These are phyloP conservation scores for Eulimnadia texana DNA, from an alignment of 1,140 invertebrate genomes.

Conservation along the genomic window DNA sequence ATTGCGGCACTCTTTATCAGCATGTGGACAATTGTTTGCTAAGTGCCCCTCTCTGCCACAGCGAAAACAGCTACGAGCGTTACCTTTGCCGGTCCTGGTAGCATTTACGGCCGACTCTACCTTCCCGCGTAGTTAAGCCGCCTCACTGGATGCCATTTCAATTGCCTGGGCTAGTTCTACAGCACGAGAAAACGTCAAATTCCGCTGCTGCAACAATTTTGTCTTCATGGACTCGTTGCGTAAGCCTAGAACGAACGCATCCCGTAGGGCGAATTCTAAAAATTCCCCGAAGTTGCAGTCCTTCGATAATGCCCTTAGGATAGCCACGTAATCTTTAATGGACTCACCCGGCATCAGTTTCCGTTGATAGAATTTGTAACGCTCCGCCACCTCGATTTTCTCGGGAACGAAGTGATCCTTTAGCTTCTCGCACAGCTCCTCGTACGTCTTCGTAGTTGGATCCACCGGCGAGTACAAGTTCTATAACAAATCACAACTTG, in stretches of 20 bases:
- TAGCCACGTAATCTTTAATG: constrained; percentile 3
- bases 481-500: background rate
- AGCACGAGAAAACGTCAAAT: too few relatives aligned
- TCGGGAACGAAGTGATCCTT: constrained; percentile 2
- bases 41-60: constrained; percentile 3
- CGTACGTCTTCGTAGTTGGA: constrained; percentile 6
- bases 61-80: constrained; percentile 4
- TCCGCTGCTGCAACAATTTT: too few relatives aligned
- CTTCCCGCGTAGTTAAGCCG: background rate
- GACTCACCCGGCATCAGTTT: background rate
- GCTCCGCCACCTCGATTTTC: constrained; percentile 9
- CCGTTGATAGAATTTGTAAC: constrained; percentile 9
- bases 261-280: background rate
- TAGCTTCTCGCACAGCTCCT: background rate
- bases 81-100: background rate
- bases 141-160: too few relatives aligned
- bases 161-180: too few relatives aligned
- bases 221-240: background rate
- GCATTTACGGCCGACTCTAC: background rate
- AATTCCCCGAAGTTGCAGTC: background rate
- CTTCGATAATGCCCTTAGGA: background rate
- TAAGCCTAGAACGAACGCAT: background rate
- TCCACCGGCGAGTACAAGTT: constrained; percentile 4
- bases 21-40: constrained; percentile 1
- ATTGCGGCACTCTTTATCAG: constrained; percentile 2